Conservation (phyloP, 2,113 vertebrate genomes). For the Crypturellus undulatus region DNA sequence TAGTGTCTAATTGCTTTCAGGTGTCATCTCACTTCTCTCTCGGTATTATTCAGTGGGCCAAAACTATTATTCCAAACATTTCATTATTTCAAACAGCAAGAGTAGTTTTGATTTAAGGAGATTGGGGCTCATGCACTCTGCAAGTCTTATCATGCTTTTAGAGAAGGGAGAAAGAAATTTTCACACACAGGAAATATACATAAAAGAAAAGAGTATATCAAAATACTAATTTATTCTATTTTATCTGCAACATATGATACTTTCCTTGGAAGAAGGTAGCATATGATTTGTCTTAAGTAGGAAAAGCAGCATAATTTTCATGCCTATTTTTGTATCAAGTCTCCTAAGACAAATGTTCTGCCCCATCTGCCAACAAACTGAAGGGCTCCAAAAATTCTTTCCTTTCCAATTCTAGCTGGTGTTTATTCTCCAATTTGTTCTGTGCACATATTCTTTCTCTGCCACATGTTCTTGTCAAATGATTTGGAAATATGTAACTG, state of each 20-base stretch:
- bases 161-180: background rate
- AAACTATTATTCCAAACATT: background rate
- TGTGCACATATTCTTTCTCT: background rate
- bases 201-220: background rate
- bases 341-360: slow-evolving; percentile 32
- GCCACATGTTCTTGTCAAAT: background rate
- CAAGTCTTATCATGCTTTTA: background rate
- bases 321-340: slow-evolving; percentile 35
- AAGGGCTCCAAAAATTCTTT: slow-evolving; percentile 1
- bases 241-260: background rate
- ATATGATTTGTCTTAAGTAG: slow-evolving; percentile 15
- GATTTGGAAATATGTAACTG: slow-evolving; percentile 18
- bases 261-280: background rate
- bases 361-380: slow-evolving; percentile 23
- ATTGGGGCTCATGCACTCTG: background rate
- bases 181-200: background rate
- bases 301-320: slow-evolving; percentile 35
- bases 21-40: background rate
- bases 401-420: background rate
- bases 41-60: background rate
- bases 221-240: slow-evolving; percentile 18
- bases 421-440: background rate
- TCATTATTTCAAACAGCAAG: background rate
- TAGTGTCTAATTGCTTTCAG: background rate
- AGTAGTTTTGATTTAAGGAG: background rate